Percentiles rank a stretch among this genome's conserved stretches.
These are phyloP conservation scores for Drosophila persimilis DNA, from an alignment of 1,140 invertebrate genomes.

Conservation along the genomic window DNA sequence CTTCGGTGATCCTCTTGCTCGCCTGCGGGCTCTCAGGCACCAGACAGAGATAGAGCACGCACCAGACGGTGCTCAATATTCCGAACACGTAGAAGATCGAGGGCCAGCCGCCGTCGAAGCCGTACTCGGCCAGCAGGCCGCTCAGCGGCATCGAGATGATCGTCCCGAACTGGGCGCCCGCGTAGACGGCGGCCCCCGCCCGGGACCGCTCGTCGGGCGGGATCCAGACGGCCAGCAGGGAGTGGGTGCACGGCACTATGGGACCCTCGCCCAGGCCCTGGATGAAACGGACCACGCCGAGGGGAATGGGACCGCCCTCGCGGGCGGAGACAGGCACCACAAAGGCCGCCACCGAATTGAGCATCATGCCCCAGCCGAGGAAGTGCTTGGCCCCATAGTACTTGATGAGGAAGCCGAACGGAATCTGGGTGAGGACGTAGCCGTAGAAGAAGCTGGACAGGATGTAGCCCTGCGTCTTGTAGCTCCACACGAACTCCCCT, in stretches of 20 bases:
- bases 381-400: slow-evolving; percentile 92
- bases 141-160: slow-evolving; percentile 93
- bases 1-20: slow-evolving; percentile 91
- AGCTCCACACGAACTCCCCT: slow-evolving; percentile 90
- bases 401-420: slow-evolving; percentile 94
- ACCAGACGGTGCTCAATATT: slow-evolving; percentile 91
- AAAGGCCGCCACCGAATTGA: slow-evolving; percentile 93
- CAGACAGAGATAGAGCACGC: slow-evolving; percentile 89
- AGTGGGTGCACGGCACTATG: slow-evolving; percentile 93
- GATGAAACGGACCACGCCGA: slow-evolving; percentile 85
- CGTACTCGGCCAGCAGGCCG: slow-evolving; percentile 89
- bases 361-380: slow-evolving; percentile 92
- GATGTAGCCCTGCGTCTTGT: slow-evolving; percentile 91
- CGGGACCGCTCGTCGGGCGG: slow-evolving; percentile 94
- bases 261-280: slow-evolving; percentile 96
- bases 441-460: slow-evolving; percentile 95
- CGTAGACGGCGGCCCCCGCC: slow-evolving; percentile 94
- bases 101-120: slow-evolving; percentile 90
- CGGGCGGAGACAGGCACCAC: slow-evolving; percentile 88
- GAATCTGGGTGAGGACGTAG: slow-evolving; percentile 92
- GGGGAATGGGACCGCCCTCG: slow-evolving; percentile 85
- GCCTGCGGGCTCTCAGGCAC: slow-evolving; percentile 93
- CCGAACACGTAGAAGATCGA: slow-evolving; percentile 96
- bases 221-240: slow-evolving; percentile 93
- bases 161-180: slow-evolving; percentile 94